A percentile compares a stretch with the other conserved stretches of the same genome.
Conservation (phyloP, 2,888 invertebrate genomes). For the Julus scandinavius region DNA sequence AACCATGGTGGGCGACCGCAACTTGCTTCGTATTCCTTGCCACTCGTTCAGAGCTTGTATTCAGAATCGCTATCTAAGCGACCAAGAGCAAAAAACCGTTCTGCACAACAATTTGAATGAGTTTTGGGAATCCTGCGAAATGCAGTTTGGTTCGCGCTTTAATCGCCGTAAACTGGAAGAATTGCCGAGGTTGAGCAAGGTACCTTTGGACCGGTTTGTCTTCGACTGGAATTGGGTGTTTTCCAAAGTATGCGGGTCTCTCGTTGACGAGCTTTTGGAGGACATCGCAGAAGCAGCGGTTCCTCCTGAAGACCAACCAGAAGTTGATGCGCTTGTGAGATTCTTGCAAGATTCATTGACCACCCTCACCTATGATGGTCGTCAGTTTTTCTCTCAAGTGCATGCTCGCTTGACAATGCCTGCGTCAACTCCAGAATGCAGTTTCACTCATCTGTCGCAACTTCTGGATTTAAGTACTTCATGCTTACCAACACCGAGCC, state of each 20-base stretch:
- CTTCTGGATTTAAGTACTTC: slow-evolving; percentile 57
- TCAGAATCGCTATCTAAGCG: neutral
- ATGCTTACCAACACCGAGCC: slow-evolving; percentile 64
- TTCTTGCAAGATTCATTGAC: slow-evolving; percentile 78
- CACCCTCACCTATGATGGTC: slow-evolving; percentile 82
- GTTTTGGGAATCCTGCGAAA: slow-evolving; percentile 35
- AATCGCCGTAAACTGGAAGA: slow-evolving; percentile 85
- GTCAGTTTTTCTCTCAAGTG: slow-evolving; percentile 79
- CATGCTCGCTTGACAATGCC: slow-evolving; percentile 63
- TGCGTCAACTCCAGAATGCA: slow-evolving; percentile 52
- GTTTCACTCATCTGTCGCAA: slow-evolving; percentile 54
- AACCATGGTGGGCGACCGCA: slow-evolving; percentile 68
- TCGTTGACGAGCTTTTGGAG: slow-evolving; percentile 79
- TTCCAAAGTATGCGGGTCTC: slow-evolving; percentile 81
- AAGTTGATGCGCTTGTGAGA: slow-evolving; percentile 73
- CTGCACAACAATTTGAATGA: neutral
- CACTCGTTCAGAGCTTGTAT: slow-evolving; percentile 54
- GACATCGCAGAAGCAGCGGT: slow-evolving; percentile 70
- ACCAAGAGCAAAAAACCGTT: neutral
- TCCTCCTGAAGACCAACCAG: slow-evolving; percentile 60
- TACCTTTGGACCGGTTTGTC: slow-evolving; percentile 73
- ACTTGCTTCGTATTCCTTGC: slow-evolving; percentile 57
- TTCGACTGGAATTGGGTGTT: slow-evolving; percentile 82
- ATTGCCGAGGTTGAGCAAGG: slow-evolving; percentile 81
- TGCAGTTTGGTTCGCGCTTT: slow-evolving; percentile 69